Percentiles rank a stretch among this genome's conserved stretches.
These are phyloP conservation scores for Cyprinella venusta DNA, from an alignment of 2,797 vertebrate species.

Conservation along the genomic window DNA sequence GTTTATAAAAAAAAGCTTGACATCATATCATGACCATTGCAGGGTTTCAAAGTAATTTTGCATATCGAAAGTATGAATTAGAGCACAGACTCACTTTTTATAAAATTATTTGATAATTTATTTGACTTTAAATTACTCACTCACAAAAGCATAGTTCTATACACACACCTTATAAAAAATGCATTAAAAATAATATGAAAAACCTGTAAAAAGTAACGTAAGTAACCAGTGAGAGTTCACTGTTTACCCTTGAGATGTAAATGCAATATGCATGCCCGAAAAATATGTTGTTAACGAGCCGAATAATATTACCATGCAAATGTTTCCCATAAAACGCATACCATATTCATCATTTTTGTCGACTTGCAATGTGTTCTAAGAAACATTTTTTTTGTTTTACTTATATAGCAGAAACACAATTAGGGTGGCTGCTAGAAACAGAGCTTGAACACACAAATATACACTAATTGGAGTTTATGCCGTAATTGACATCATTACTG, in stretches of 20 bases:
- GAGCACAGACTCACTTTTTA: not conserved
- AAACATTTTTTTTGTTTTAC: slow-evolving; percentile 10
- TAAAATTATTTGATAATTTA: not conserved
- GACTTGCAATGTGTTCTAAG: slow-evolving; percentile 5
- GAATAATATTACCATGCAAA: slow-evolving; percentile 6
- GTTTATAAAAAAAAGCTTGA: too few relatives aligned
- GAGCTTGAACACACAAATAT: slow-evolving; percentile 28
- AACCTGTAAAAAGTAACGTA: not conserved
- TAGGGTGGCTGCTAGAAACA: slow-evolving; percentile 28
- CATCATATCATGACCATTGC: too few relatives aligned
- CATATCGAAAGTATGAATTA: not conserved
- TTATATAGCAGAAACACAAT: slow-evolving; percentile 10
- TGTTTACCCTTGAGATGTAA: not conserved
- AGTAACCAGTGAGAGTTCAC: not conserved
- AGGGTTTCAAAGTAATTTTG: too few relatives aligned
- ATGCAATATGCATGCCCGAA: not conserved
- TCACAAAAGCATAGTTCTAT: not conserved
- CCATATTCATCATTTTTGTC: slow-evolving; percentile 12
- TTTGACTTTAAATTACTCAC: not conserved
- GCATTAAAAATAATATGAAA: not conserved
- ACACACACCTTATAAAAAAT: not conserved
- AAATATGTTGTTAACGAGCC: not conserved
- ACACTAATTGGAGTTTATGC: slow-evolving; percentile 27
- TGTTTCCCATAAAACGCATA: slow-evolving; percentile 5
- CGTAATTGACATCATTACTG: slow-evolving; percentile 23